These are phyloP conservation scores for Taenaris catops DNA, from an alignment of 2,888 invertebrate genomes.

Conservation along the genomic window DNA sequence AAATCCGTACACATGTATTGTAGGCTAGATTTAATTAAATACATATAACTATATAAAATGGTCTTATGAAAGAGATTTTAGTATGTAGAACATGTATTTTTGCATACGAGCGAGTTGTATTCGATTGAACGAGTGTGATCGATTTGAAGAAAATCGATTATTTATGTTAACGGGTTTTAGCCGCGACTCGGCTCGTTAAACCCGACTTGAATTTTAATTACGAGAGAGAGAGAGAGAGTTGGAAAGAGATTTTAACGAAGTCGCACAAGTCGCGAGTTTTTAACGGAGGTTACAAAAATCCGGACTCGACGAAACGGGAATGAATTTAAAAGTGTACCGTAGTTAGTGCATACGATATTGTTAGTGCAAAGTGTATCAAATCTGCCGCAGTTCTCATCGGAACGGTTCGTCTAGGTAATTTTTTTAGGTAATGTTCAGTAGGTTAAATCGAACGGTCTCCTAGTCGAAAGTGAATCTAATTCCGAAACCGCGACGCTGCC, in stretches of 20 bases:
- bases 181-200: constrained; percentile 11
- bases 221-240: no score
- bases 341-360: no score
- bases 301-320: no score
- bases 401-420: no score
- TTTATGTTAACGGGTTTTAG: constrained; percentile 11
- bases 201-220: no score
- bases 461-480: constrained; percentile 70
- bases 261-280: constrained; percentile 15
- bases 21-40: constrained; percentile 35
- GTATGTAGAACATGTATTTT: constrained; percentile 54
- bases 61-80: constrained; percentile 61
- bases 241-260: constrained; percentile 8
- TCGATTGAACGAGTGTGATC: constrained; percentile 16
- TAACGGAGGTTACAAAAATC: constrained; percentile 7
- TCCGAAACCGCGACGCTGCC: constrained; percentile 30
- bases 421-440: no score
- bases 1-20: constrained; percentile 28
- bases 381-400: no score
- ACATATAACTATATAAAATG: constrained; percentile 25
- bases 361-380: no score
- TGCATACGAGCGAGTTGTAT: constrained; percentile 41
- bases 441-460: constrained; percentile 33
- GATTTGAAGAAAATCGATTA: constrained; percentile 11
- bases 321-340: no score